Evolutionary conservation across 2,888 invertebrate species (phyloP), one percentile per base, ranked within the genome.

Genomic region (Clivina fossor): DNA sequence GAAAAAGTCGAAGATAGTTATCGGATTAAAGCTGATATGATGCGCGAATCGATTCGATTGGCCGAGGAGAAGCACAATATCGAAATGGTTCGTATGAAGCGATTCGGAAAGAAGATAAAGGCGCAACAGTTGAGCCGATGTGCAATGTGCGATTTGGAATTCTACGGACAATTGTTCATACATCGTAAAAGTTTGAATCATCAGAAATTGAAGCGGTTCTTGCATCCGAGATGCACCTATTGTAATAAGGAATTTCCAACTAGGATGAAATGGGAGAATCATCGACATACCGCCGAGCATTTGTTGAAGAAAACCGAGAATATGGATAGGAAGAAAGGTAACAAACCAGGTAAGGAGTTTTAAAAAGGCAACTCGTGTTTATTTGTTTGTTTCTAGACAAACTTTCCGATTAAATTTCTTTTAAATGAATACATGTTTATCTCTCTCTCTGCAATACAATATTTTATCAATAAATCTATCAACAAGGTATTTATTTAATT

Each of bases 91-190:
- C 80, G 85, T 43, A 79, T 88, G 75, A 86, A 87, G 67, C 86
- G 90, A 58, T 83, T 84, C 53, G 88, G 88, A 43, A 88, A 88
- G 66, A 79, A 79, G 0, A 78, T 78, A 0, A 80, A 84, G 67
- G 82, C 81, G 56, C 76, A 76, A 0, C 76, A 79, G 1, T 76
- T 78, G 49, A 77, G 78, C 54, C 80, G 88, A 71, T 92, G 92
- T 71, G 89, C 90, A 7, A 92, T 92, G 92, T 92, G 92, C 67
- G 90, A 91, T 71, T 79, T 91, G 72, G 82, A 84, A 63, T 91
- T 90, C 74, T 85, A 88, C 50, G 87, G 85, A 0, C 88, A 90
- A 63, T 83, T 91, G 37, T 85, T 88, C 59, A 80, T 82, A 7
- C 91, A 92, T 72, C 84, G 91, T 65, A 88, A 89, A 64, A 86